Evolutionary conservation across 1,140 invertebrate genomes (phyloP), one percentile per base, ranked within the genome.

Genomic region (Magallana angulata): DNA sequence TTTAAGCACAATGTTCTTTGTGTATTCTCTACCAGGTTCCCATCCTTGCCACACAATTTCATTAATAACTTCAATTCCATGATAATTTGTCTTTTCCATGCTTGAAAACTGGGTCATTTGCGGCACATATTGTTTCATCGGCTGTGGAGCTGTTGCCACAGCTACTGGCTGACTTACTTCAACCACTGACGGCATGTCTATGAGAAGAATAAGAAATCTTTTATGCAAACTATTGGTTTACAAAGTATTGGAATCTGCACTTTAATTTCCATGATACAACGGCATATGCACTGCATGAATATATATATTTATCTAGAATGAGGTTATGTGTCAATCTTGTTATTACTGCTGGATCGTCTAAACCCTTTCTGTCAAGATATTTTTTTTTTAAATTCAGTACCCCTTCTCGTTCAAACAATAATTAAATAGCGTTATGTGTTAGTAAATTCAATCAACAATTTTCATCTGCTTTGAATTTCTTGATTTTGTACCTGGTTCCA

Each of bases 21-120:
- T 94, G 85, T 94, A 94, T 88, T 95, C 94, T 86, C 90, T 91
- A 16, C 94, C 94, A 57, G 93, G 92, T 82, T 94, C 93, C 94
- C 94, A 95, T 57, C 92, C 93, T 64, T 93, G 93, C 91, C 92
- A 95, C 0, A 93, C 91, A 57, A 95, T 85, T 57, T 90, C 89
- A 68, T 91, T 88, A 4, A 90, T 86, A 3, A 94, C 93, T 90
- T 95, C 94, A 88, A 95, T 92, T 62, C 94, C 94, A 89, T 91
- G 91, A 59, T 91, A 83, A 81, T 91, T 91, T 11, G 84, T 88
- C 89, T 90, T 85, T 36, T 81, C 57, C 11, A 48, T 56, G 7
- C 87, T 85, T 85, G 57, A 36, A 36, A 87, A 85, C 1, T 68
- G 85, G 76, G 68, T 85, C 84, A 85, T 30, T 30, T 71, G 84